Conservation (phyloP, 2,888 invertebrate genomes). For the Nomada fabriciana region DNA sequence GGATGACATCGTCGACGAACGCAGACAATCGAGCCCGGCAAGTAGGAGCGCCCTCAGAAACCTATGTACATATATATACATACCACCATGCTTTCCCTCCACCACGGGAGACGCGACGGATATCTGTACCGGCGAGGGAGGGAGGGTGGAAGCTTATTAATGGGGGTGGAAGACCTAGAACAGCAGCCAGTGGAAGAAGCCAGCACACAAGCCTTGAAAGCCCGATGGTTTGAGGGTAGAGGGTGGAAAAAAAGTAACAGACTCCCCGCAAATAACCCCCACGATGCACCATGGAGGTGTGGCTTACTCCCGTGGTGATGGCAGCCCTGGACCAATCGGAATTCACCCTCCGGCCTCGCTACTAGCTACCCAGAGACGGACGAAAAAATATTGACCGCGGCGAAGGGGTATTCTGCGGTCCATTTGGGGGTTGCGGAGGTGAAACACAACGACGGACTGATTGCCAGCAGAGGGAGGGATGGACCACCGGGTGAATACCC, state of each 20-base stretch:
- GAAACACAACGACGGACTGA: constrained; percentile 72
- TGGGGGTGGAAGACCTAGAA: constrained; percentile 47
- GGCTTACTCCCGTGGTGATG: constrained; percentile 58
- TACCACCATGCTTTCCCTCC: too few species aligned
- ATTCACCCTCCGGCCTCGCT: constrained; percentile 43
- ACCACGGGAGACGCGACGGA: not conserved
- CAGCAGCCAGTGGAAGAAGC: constrained; percentile 56
- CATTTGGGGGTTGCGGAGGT: constrained; percentile 83
- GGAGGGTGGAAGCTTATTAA: constrained; percentile 70
- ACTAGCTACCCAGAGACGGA: constrained; percentile 56
- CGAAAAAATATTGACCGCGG: constrained; percentile 83
- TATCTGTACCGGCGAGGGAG: not conserved
- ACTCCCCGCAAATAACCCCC: constrained; percentile 81
- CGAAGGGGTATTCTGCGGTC: constrained; percentile 81
- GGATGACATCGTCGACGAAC: constrained; percentile 74
- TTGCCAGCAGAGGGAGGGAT: constrained; percentile 67
- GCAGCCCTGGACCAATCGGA: constrained; percentile 65
- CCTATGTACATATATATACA: too few species aligned
- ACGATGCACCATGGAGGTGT: constrained; percentile 59
- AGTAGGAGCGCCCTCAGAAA: constrained; percentile 29
- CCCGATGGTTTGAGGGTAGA: constrained; percentile 62
- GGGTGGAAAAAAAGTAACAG: constrained; percentile 80
- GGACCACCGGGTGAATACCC: constrained; percentile 78
- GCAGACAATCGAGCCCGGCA: constrained; percentile 42
- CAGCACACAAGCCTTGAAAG: constrained; percentile 43